These are phyloP conservation scores for Odocoileus virginianus DNA, from an alignment of 2,113 vertebrate genomes.

Conservation along the genomic window DNA sequence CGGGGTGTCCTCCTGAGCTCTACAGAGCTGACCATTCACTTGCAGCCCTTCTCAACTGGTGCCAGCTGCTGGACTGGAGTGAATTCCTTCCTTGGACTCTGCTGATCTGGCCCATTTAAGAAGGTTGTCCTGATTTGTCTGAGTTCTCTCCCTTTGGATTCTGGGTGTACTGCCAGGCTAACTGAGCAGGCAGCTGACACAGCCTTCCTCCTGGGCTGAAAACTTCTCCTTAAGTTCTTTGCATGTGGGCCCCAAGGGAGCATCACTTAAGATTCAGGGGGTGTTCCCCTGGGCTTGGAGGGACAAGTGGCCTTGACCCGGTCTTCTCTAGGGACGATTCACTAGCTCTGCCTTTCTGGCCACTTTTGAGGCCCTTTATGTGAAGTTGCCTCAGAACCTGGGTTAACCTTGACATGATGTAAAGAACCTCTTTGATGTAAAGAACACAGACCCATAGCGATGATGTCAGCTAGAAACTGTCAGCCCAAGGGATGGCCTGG, in stretches of 20 bases:
- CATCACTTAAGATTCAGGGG: slow-evolving; percentile 51
- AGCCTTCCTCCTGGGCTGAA: background rate
- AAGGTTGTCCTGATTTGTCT: background rate
- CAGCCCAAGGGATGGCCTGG: background rate
- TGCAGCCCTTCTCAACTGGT: background rate
- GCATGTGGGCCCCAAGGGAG: background rate
- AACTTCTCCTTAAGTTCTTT: background rate
- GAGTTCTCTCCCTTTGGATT: slow-evolving; percentile 22
- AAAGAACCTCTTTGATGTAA: background rate
- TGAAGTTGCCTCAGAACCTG: background rate
- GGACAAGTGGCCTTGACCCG: background rate
- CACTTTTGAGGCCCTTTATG: background rate
- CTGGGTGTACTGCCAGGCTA: slow-evolving; percentile 66
- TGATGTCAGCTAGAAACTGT: background rate
- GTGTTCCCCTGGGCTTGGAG: background rate
- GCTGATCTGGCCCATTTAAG: slow-evolving; percentile 9
- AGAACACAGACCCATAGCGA: background rate
- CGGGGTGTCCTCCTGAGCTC: background rate
- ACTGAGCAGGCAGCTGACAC: background rate
- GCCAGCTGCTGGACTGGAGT: slow-evolving; percentile 7
- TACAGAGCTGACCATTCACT: background rate
- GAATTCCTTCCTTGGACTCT: slow-evolving; percentile 14
- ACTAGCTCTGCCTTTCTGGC: background rate
- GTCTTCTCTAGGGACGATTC: background rate
- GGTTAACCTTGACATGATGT: background rate